Conservation (phyloP, 35 echinoderm and acorn worm species). For the Apostichopus parvimensis region DNA sequence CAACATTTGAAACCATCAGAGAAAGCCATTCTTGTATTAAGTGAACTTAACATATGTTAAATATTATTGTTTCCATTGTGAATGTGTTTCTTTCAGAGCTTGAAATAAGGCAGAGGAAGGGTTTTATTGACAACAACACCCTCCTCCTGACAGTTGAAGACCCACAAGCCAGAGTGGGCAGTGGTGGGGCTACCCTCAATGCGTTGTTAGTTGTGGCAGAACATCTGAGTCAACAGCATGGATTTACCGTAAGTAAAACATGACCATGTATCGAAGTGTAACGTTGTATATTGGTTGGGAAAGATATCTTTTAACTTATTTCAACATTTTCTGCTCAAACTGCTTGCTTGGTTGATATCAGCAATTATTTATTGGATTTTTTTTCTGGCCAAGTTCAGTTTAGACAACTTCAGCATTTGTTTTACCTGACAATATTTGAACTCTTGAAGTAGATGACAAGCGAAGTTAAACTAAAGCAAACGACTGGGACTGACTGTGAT, state of each 20-base stretch:
- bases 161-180: slow-evolving; percentile 82
- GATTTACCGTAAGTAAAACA: slow-evolving; percentile 75
- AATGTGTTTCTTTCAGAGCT: slow-evolving; percentile 62
- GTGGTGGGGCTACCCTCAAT: slow-evolving; percentile 96
- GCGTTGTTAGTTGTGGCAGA: slow-evolving; percentile 93
- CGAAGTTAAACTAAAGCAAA: too few relatives aligned
- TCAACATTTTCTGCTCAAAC: too few relatives aligned
- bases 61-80: not conserved
- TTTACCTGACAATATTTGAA: not conserved
- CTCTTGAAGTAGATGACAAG: too few relatives aligned
- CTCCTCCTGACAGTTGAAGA: slow-evolving; percentile 90
- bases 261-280: not conserved
- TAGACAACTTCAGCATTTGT: not conserved
- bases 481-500: too few relatives aligned
- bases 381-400: too few relatives aligned
- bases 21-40: not conserved
- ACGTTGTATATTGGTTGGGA: not conserved
- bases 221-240: slow-evolving; percentile 79
- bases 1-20: slow-evolving; percentile 36
- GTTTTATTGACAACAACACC: slow-evolving; percentile 67
- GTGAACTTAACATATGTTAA: not conserved
- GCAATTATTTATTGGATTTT: too few relatives aligned
- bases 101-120: slow-evolving; percentile 78
- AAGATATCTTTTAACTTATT: not conserved
- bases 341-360: too few relatives aligned